A percentile compares a stretch with the other conserved stretches of the same genome.
Evolutionary conservation across 2,888 invertebrate genomes (phyloP).

Genomic region (Eupeodes latifasciatus): DNA sequence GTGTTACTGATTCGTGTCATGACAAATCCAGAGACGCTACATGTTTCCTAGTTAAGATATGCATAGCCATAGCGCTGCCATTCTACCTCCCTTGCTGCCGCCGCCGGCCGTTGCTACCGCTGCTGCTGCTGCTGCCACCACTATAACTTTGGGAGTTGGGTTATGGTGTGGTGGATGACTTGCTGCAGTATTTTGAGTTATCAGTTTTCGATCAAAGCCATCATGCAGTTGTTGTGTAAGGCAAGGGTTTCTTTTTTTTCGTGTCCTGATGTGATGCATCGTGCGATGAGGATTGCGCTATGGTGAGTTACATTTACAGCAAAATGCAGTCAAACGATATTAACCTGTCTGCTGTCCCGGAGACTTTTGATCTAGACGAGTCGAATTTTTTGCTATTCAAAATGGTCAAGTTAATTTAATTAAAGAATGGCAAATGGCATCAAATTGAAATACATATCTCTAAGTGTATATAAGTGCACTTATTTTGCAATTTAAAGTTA

Average conservation of each 20-base stretch:
- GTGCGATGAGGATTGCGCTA: neutral
- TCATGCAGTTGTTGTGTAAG: conserved; percentile 32
- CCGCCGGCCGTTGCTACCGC: no score
- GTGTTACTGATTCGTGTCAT: conserved; percentile 61
- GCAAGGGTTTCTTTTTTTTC: neutral
- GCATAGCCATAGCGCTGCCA: neutral
- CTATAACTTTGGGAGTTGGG: no score
- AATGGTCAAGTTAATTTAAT: conserved; percentile 25
- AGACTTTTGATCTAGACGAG: conserved; percentile 38
- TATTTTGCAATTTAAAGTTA: neutral
- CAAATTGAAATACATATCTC: neutral
- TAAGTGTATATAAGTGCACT: neutral
- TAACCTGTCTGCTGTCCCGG: conserved; percentile 1
- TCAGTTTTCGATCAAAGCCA: conserved; percentile 58
- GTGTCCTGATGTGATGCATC: no score
- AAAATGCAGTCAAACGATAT: conserved; percentile 16
- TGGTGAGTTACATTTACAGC: neutral
- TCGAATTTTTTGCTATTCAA: conserved; percentile 40
- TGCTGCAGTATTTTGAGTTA: conserved; percentile 54
- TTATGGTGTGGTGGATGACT: conserved; percentile 19
- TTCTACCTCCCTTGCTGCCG: no score
- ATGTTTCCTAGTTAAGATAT: conserved; percentile 45
- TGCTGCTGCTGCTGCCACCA: no score
- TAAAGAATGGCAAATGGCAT: neutral
- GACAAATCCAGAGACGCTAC: conserved; percentile 62